Percentiles rank a stretch among this genome's conserved stretches.
Evolutionary conservation across 2,888 invertebrate species (phyloP).

Genomic region (Epirrhoe tristata): DNA sequence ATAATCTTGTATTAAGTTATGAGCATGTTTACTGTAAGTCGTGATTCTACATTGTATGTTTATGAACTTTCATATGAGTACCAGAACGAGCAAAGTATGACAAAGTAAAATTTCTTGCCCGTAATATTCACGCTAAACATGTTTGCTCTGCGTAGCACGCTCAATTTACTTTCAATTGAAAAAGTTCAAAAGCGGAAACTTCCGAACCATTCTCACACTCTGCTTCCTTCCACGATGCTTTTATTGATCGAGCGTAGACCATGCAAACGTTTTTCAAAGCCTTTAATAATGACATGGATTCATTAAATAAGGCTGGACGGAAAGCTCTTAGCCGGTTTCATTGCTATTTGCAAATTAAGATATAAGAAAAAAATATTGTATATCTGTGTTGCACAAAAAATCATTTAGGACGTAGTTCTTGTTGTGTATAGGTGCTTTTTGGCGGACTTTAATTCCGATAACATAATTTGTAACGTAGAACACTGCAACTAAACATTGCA

Average conservation of each 20-base stretch:
- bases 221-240: conserved; percentile 11
- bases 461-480: neutral
- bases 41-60: too few species aligned
- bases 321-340: neutral
- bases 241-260: conserved; percentile 16
- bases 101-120: conserved; percentile 3
- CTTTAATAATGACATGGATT: conserved; percentile 19
- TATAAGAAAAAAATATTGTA: too few species aligned
- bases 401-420: too few species aligned
- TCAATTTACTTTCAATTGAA: conserved; percentile 30
- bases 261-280: conserved; percentile 9
- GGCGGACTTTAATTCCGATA: neutral
- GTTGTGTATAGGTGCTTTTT: neutral
- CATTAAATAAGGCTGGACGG: conserved; percentile 22
- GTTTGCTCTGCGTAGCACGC: conserved; percentile 20
- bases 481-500: neutral
- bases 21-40: too few species aligned
- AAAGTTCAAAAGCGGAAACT: conserved; percentile 29
- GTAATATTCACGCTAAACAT: conserved; percentile 2
- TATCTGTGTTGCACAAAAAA: too few species aligned
- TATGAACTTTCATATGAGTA: too few species aligned
- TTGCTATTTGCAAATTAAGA: neutral
- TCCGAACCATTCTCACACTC: conserved; percentile 22
- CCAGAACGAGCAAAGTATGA: neutral
- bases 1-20: too few species aligned